phyloP scores from a whole-genome alignment of 92 coral and sea anemone species.

The Montipora capitata region DNA sequence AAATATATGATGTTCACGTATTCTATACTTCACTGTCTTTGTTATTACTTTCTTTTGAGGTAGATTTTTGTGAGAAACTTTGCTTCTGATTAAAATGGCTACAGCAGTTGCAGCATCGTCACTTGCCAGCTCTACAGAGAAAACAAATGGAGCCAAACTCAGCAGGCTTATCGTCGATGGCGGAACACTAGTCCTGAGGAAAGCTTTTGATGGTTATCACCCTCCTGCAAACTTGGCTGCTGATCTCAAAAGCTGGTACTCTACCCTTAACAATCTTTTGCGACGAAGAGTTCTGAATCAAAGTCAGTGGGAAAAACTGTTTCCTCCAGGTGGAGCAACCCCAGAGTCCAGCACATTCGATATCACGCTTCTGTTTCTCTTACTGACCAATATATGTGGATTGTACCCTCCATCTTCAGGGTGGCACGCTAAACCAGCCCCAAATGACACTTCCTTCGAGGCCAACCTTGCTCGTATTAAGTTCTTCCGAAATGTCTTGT shows the following conservation, averaged over 20 bases:
- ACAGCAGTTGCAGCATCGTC: slow-evolving; percentile 12
- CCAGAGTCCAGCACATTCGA: slow-evolving; percentile 78
- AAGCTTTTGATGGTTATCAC: slow-evolving; percentile 34
- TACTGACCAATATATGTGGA: slow-evolving; percentile 82
- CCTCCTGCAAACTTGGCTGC: slow-evolving; percentile 49
- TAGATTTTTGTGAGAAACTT: too few relatives aligned
- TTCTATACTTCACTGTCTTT: too few relatives aligned
- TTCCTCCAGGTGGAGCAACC: slow-evolving; percentile 69
- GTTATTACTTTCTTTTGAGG: too few relatives aligned
- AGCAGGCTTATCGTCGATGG: slow-evolving; percentile 64
- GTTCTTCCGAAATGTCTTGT: slow-evolving; percentile 69
- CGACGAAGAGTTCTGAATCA: slow-evolving; percentile 39
- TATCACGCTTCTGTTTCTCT: slow-evolving; percentile 72
- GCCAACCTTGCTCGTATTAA: slow-evolving; percentile 78
- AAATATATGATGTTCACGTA: too few relatives aligned
- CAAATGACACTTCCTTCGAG: slow-evolving; percentile 65
- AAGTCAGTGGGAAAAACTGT: slow-evolving; percentile 76
- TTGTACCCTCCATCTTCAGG: slow-evolving; percentile 51
- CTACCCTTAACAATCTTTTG: neutral
- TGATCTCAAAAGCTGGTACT: neutral
- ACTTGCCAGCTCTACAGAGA: slow-evolving; percentile 56
- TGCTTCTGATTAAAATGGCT: slow-evolving; percentile 10
- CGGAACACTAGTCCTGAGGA: slow-evolving; percentile 50
- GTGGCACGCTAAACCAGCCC: slow-evolving; percentile 59
- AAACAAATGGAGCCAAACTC: slow-evolving; percentile 67